Evolutionary conservation across 2,797 vertebrate genomes (phyloP).

Genomic region (Acridotheres tristis): DNA sequence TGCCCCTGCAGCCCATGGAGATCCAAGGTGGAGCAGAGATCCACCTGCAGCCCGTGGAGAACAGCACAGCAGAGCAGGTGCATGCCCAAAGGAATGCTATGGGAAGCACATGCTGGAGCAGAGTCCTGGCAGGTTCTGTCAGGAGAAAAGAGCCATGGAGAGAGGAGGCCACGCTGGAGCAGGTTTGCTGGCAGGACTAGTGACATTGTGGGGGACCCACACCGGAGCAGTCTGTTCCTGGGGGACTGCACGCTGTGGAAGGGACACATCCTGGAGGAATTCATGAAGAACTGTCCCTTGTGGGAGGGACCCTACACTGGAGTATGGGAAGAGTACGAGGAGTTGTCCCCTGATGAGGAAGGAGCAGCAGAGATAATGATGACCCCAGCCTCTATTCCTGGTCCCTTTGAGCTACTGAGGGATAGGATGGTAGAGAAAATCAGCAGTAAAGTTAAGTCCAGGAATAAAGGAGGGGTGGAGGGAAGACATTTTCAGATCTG

Average conservation of each 20-base stretch:
- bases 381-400: background rate
- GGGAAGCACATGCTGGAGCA: background rate
- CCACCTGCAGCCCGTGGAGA: background rate
- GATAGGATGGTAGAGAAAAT: background rate
- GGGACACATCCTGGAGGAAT: background rate
- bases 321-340: accelerated
- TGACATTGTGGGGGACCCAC: background rate
- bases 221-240: background rate
- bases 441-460: background rate
- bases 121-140: background rate
- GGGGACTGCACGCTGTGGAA: background rate
- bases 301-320: background rate
- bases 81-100: background rate
- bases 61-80: background rate
- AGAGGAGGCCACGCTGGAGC: background rate
- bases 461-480: background rate
- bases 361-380: background rate
- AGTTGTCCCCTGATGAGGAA: background rate
- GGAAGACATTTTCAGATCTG: background rate
- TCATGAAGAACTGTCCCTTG: background rate
- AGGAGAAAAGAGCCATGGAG: background rate
- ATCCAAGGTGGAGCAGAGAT: background rate
- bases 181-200: background rate
- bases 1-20: background rate
- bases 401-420: background rate